phyloP scores from a whole-genome alignment of 2,113 vertebrate genomes.

The Brachirus orientalis region DNA sequence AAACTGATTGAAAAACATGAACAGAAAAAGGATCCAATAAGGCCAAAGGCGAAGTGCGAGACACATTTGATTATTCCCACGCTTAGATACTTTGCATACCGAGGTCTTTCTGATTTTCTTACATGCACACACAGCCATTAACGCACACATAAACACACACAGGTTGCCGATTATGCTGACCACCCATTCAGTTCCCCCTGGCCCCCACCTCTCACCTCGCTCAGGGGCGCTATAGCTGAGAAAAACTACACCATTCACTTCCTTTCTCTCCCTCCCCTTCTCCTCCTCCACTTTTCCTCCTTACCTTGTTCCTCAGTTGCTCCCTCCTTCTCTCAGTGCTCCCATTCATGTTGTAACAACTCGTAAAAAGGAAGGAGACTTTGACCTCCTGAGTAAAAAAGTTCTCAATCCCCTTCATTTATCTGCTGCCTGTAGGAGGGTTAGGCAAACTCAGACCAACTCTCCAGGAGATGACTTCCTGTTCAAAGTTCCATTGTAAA shows the following conservation, averaged over 20 bases:
- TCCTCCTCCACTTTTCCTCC: constrained; percentile 21
- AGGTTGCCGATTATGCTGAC: constrained; percentile 65
- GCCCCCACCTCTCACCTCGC: constrained; percentile 75
- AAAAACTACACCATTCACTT: constrained; percentile 81
- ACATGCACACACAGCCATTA: constrained; percentile 60
- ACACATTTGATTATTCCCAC: constrained; percentile 67
- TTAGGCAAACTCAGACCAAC: constrained; percentile 39
- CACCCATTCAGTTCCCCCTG: constrained; percentile 79
- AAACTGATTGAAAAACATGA: constrained; percentile 50
- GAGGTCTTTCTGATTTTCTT: constrained; percentile 46
- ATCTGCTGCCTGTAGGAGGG: constrained; percentile 48
- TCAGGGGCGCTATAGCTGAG: constrained; percentile 70
- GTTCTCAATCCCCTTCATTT: constrained; percentile 54
- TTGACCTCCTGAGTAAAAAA: constrained; percentile 80
- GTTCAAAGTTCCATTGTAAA: constrained; percentile 56
- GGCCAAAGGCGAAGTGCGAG: constrained; percentile 49
- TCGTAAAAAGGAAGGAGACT: constrained; percentile 84
- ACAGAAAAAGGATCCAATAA: constrained; percentile 41
- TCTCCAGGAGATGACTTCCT: constrained; percentile 40
- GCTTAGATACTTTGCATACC: constrained; percentile 43
- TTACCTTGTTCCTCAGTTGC: constrained; percentile 36
- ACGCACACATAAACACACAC: constrained; percentile 67
- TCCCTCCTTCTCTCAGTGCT: constrained; percentile 55
- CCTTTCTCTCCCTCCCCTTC: constrained; percentile 56
- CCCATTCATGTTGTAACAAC: constrained; percentile 83